These are phyloP conservation scores for Cephus cinctus DNA, from an alignment of 1,140 invertebrate species.

Conservation along the genomic window DNA sequence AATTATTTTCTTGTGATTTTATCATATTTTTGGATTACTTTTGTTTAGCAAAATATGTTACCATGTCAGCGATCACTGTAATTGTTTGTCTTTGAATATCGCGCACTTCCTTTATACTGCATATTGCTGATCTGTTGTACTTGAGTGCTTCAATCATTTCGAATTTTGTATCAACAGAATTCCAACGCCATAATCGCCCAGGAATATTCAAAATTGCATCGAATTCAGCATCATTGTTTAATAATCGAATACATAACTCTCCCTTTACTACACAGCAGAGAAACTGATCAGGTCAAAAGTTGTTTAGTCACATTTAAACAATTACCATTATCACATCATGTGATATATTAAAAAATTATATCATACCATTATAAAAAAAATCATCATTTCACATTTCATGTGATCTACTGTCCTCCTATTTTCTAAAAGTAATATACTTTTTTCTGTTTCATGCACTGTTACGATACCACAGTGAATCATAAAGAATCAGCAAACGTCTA, in stretches of 20 bases:
- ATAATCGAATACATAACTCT: conserved; percentile 19
- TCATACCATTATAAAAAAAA: too few relatives aligned
- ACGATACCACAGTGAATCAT: too few relatives aligned
- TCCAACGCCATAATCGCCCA: conserved; percentile 19
- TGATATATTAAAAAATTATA: too few relatives aligned
- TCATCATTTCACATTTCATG: too few relatives aligned
- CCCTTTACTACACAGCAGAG: too few relatives aligned
- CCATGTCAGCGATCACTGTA: conserved; percentile 11
- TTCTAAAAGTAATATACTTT: too few relatives aligned
- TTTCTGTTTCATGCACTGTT: too few relatives aligned
- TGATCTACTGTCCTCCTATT: too few relatives aligned
- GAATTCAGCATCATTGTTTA: conserved; percentile 10
- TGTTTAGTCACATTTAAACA: too few relatives aligned
- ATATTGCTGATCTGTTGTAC: conserved; percentile 20
- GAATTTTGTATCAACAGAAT: conserved; percentile 17
- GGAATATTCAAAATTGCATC: not conserved
- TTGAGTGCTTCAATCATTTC: conserved; percentile 23
- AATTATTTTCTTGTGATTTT: not conserved
- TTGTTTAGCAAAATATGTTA: conserved; percentile 8
- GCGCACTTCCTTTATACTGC: conserved; percentile 21
- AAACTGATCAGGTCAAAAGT: too few relatives aligned
- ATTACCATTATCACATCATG: too few relatives aligned
- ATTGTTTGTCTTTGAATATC: conserved; percentile 19
- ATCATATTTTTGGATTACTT: not conserved
- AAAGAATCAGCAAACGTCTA: too few relatives aligned